phyloP scores from a whole-genome alignment of 1,140 invertebrate genomes.

The Lasioglossum albipes region DNA sequence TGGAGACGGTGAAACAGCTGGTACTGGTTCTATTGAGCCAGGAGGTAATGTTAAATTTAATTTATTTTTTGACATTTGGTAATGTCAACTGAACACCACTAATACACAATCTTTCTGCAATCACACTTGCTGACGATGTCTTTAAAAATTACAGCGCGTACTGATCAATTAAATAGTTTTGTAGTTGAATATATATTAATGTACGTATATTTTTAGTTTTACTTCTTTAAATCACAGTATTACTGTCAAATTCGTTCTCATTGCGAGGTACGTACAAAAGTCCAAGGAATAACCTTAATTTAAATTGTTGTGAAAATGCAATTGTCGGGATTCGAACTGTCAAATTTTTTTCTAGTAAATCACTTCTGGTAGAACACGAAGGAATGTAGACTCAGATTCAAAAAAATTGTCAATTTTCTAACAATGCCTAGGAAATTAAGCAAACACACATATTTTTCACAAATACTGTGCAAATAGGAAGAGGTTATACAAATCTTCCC shows the following conservation, averaged over 20 bases:
- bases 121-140: conserved; percentile 10
- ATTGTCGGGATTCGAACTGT: conserved; percentile 28
- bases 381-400: not conserved
- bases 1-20: conserved; percentile 84
- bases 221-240: conserved; percentile 28
- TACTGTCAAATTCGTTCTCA: conserved; percentile 14
- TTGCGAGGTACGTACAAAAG: conserved; percentile 11
- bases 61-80: conserved; percentile 94
- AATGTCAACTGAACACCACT: conserved; percentile 10
- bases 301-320: conserved; percentile 3
- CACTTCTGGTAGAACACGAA: no score
- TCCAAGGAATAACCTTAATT: not conserved
- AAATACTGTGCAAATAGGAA: conserved; percentile 34
- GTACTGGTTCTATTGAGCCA: conserved; percentile 89
- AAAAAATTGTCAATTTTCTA: conserved; percentile 2
- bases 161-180: not conserved
- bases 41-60: conserved; percentile 94
- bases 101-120: conserved; percentile 20
- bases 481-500: conserved; percentile 58
- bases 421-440: not conserved
- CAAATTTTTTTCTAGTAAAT: not conserved
- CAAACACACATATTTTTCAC: conserved; percentile 16
- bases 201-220: not conserved
- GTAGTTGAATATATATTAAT: not conserved
- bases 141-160: conserved; percentile 1